Evolutionary conservation across 2,888 invertebrate genomes (phyloP).

Genomic region (Drosophila paramelanica): DNA sequence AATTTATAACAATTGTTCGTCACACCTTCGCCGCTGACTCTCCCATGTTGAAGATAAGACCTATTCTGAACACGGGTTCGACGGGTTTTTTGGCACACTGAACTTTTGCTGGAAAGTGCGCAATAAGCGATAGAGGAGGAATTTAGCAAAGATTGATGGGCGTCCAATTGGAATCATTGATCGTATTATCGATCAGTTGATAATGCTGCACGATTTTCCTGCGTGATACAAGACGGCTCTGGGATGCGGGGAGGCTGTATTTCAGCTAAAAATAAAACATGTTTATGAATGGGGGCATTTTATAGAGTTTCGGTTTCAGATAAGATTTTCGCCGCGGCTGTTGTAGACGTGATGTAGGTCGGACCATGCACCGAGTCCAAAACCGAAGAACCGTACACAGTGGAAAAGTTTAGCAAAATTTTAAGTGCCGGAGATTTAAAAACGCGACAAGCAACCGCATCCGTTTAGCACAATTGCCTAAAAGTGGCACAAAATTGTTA

Average conservation of each 20-base stretch:
- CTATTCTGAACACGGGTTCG: slow-evolving; percentile 19
- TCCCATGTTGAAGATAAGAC: slow-evolving; percentile 38
- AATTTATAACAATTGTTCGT: slow-evolving; percentile 28
- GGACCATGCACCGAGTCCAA: slow-evolving; percentile 31
- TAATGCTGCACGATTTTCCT: slow-evolving; percentile 52
- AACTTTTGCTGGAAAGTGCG: slow-evolving; percentile 58
- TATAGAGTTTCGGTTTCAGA: slow-evolving; percentile 26
- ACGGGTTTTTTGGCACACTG: slow-evolving; percentile 64
- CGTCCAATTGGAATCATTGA: slow-evolving; percentile 23
- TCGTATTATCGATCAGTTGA: slow-evolving; percentile 22
- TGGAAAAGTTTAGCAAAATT: slow-evolving; percentile 58
- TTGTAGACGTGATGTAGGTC: slow-evolving; percentile 54
- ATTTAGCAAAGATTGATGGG: slow-evolving; percentile 36
- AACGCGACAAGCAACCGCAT: slow-evolving; percentile 18
- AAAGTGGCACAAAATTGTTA: not conserved
- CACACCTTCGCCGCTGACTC: slow-evolving; percentile 30
- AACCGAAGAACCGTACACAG: slow-evolving; percentile 2
- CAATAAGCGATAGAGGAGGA: slow-evolving; percentile 29
- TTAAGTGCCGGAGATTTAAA: slow-evolving; percentile 20
- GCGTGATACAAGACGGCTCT: slow-evolving; percentile 49
- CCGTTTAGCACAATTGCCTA: slow-evolving; percentile 5
- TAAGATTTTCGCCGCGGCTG: slow-evolving; percentile 38
- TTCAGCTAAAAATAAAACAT: slow-evolving; percentile 34
- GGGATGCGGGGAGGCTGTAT: slow-evolving; percentile 19
- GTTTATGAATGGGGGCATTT: slow-evolving; percentile 45